Conservation (phyloP, 2,113 vertebrate genomes). For the Cryptomyrus ogoouensis region DNA sequence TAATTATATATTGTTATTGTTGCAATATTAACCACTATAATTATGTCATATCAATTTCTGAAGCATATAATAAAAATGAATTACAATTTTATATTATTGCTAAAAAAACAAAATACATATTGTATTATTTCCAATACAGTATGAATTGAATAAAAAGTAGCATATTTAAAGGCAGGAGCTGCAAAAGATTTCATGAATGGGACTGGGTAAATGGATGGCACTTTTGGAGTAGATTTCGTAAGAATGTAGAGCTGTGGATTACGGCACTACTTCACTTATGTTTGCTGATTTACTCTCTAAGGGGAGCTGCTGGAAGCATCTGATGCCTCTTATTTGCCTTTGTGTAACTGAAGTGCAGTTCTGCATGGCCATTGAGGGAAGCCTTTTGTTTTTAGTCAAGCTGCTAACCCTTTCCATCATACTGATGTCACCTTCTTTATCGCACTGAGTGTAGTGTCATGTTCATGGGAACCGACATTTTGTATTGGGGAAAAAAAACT, state of each 20-base stretch:
- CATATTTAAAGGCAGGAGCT: slow-evolving; percentile 49
- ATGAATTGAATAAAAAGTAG: background rate
- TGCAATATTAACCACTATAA: background rate
- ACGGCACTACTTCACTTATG: slow-evolving; percentile 83
- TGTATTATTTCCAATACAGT: background rate
- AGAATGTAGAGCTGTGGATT: slow-evolving; percentile 80
- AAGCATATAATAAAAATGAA: background rate
- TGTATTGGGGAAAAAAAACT: background rate
- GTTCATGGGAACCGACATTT: background rate
- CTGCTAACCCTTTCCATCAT: background rate
- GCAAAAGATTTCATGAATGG: slow-evolving; percentile 83
- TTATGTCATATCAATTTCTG: background rate
- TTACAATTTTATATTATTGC: background rate
- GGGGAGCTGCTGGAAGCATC: slow-evolving; percentile 74
- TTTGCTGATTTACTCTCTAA: slow-evolving; percentile 76
- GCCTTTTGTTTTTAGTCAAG: background rate
- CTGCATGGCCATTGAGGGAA: background rate
- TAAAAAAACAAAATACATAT: background rate
- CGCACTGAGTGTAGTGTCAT: background rate
- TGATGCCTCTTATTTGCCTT: slow-evolving; percentile 55
- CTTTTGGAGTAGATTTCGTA: slow-evolving; percentile 91
- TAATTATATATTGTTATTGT: background rate
- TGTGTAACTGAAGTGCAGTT: background rate
- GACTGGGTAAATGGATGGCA: slow-evolving; percentile 80
- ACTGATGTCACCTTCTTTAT: background rate